Conservation (phyloP, 2,888 invertebrate genomes). For the Athetis lepigone region DNA sequence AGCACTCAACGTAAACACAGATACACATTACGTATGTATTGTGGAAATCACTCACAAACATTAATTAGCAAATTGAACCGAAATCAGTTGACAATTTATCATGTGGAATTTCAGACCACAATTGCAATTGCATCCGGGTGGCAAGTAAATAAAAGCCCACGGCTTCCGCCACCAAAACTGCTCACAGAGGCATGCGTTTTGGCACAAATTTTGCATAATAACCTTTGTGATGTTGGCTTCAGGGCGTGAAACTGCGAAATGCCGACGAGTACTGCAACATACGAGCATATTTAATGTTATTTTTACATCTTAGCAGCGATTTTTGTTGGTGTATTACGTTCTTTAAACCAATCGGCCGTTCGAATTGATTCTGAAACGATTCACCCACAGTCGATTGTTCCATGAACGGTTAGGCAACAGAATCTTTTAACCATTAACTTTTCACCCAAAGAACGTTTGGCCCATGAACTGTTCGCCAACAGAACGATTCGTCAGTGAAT, state of each 20-base stretch:
- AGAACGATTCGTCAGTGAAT: too few relatives aligned
- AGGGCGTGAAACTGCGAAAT: slow-evolving; percentile 73
- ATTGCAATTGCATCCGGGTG: slow-evolving; percentile 77
- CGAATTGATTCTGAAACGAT: too few relatives aligned
- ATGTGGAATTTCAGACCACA: slow-evolving; percentile 75
- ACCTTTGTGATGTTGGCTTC: slow-evolving; percentile 75
- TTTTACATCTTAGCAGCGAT: slow-evolving; percentile 41
- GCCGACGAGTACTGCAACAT: slow-evolving; percentile 54
- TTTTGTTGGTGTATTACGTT: slow-evolving; percentile 8
- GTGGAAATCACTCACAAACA: slow-evolving; percentile 70
- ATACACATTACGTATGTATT: slow-evolving; percentile 45
- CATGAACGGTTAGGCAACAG: too few relatives aligned
- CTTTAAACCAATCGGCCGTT: slow-evolving; percentile 7
- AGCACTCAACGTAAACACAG: slow-evolving; percentile 32
- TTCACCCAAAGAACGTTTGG: too few relatives aligned
- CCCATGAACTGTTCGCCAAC: too few relatives aligned
- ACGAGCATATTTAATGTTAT: slow-evolving; percentile 53
- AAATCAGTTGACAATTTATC: slow-evolving; percentile 80
- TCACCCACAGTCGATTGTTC: too few relatives aligned
- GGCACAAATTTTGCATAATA: slow-evolving; percentile 86
- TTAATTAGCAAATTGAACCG: slow-evolving; percentile 76
- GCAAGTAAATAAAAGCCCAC: slow-evolving; percentile 80
- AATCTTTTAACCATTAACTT: too few relatives aligned
- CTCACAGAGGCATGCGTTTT: slow-evolving; percentile 77
- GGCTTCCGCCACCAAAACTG: slow-evolving; percentile 77